Evolutionary conservation across 1,140 invertebrate species (phyloP), one percentile per base, ranked within the genome.

Genomic region (Cephus cinctus): DNA sequence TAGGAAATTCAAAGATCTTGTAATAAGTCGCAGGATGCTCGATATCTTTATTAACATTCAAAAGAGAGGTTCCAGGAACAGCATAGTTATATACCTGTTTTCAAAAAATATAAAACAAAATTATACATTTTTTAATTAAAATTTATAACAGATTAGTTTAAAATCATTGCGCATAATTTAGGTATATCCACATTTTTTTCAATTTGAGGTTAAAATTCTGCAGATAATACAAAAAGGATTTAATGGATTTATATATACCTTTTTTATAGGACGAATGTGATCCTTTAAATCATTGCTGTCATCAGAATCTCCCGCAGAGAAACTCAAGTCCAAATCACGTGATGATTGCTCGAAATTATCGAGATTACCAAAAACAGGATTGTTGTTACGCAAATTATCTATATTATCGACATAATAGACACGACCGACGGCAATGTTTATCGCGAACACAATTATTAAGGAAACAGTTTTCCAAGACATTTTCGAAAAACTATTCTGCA

Each of bases 321-420:
- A 72, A 21, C 56, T 59, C 19, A 71, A 40, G 40, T 72, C 67
- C 20, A 72, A 56, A 52, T 72, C 65, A 16, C 56, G 52, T 2
- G 67, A 71, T 12, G 65, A 60, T 41, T 69, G 60, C 50, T 68
- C 56, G 11, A 52, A 47, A 18, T 20, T 41, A 34, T 61, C 35
- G 5, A 36, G 18, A 22, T 48, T 14, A n/a, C 51, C 48, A 34
- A 49, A 54, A 39, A 51, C 41, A 12, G 34, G 47, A 22, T 51
- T 52, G n/a, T 35, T 50, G 45, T 50, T 47, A 30, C 55, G 48
- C n/a, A 23, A 31, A 9, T 25, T 43, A 18, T 52, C 44, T 8
- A 50, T 3, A 42, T 42, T 38, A 8, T 61, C 47, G 11, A 68
- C 36, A 30, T 67, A 67, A 52, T 60, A 62, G 55, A 62, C 47